Percentiles rank a stretch among this genome's conserved stretches.
Evolutionary conservation across 2,797 vertebrate species (phyloP).

Genomic region (Characodon lateralis): DNA sequence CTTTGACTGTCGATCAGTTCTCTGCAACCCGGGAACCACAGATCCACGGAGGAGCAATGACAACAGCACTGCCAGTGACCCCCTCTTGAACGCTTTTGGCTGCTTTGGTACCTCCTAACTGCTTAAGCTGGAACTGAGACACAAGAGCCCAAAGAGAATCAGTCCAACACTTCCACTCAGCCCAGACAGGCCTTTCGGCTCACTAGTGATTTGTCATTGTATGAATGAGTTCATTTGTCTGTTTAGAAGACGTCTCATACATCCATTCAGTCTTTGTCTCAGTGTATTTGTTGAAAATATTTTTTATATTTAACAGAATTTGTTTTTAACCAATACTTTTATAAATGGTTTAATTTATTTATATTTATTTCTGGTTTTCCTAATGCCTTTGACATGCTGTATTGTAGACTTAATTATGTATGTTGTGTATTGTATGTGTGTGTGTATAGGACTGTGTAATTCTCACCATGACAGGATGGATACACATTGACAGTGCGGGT

Average conservation of each 20-base stretch:
- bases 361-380: conserved; percentile 74
- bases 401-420: conserved; percentile 41
- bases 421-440: conserved; percentile 37
- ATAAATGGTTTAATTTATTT: conserved; percentile 75
- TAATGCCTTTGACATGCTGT: conserved; percentile 65
- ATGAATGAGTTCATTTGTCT: conserved; percentile 33
- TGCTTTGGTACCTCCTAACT: background rate
- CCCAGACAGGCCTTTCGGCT: conserved; percentile 41
- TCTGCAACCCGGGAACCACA: background rate
- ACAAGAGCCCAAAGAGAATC: background rate
- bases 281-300: conserved; percentile 39
- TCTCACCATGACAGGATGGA: conserved; percentile 16
- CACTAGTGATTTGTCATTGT: conserved; percentile 61
- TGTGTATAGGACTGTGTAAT: conserved; percentile 15
- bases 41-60: background rate
- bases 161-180: conserved; percentile 14
- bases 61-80: conserved; percentile 52
- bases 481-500: conserved; percentile 22
- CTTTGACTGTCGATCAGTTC: background rate
- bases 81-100: background rate
- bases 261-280: conserved; percentile 33
- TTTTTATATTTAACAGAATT: conserved; percentile 65
- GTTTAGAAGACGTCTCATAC: conserved; percentile 47
- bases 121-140: conserved; percentile 15
- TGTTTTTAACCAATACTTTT: conserved; percentile 65